A percentile compares a stretch with the other conserved stretches of the same genome.
phyloP scores from a whole-genome alignment of 2,113 vertebrate genomes.

The Eira barbara region DNA sequence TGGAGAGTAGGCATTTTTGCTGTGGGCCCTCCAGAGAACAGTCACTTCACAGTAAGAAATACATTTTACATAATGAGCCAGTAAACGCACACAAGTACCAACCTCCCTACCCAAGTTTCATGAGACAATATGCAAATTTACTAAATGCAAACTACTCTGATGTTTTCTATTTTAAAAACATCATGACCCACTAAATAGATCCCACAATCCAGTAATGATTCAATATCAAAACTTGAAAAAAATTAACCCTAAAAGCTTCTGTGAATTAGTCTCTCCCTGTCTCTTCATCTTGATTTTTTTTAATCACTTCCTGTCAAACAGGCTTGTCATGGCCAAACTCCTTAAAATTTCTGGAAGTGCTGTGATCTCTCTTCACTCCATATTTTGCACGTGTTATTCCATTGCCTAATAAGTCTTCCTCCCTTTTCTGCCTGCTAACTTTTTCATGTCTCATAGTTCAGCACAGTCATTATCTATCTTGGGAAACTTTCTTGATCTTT shows the following conservation, averaged over 20 bases:
- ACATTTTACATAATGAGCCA: neutral
- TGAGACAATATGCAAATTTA: neutral
- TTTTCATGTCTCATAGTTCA: neutral
- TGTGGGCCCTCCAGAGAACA: neutral
- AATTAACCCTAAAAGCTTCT: neutral
- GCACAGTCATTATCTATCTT: neutral
- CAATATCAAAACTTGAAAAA: neutral
- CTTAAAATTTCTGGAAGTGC: neutral
- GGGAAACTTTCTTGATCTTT: neutral
- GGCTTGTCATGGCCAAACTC: neutral
- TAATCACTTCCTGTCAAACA: neutral
- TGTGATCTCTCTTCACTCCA: neutral
- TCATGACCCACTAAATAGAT: neutral
- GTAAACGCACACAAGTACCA: neutral
- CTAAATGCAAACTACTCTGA: neutral
- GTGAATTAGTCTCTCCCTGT: neutral
- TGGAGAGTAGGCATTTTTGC: neutral
- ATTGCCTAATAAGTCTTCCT: neutral
- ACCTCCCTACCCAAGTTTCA: neutral
- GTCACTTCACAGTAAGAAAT: neutral
- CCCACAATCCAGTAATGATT: neutral
- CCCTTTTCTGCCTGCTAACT: neutral
- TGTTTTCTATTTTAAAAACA: neutral
- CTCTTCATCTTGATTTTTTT: neutral
- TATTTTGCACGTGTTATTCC: neutral